Evolutionary conservation across 2,888 invertebrate genomes (phyloP).

Genomic region (Drosophila barbarae): DNA sequence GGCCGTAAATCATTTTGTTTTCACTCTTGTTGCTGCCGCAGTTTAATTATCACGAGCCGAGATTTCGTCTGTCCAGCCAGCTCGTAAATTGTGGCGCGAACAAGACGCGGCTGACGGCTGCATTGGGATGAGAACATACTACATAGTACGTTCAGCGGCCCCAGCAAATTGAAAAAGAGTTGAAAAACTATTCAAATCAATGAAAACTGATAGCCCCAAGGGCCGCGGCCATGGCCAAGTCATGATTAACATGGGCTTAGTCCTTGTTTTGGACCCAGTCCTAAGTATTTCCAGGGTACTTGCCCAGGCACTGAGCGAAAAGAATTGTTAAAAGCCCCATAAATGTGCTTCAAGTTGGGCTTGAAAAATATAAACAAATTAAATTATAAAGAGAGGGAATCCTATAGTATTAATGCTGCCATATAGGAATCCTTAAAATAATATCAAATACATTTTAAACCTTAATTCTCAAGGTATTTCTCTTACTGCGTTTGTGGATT

Average conservation of each 20-base stretch:
- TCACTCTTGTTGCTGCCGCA: conserved; percentile 56
- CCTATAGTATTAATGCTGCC: rapidly evolving
- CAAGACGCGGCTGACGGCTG: conserved; percentile 59
- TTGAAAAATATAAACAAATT: not conserved
- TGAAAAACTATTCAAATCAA: conserved; percentile 69
- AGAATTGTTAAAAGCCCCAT: rapidly evolving
- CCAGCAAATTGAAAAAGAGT: conserved; percentile 65
- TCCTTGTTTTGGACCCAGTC: conserved; percentile 18
- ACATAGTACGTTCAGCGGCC: conserved; percentile 36
- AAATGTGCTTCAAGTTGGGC: not conserved
- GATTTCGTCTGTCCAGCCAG: conserved; percentile 54
- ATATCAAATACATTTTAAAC: not conserved
- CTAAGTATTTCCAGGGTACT: conserved; percentile 25
- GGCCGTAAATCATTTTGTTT: conserved; percentile 67
- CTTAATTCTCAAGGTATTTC: not conserved
- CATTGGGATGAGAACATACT: conserved; percentile 7
- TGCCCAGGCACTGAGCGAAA: conserved; percentile 3
- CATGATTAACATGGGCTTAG: conserved; percentile 68
- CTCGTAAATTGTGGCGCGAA: conserved; percentile 63
- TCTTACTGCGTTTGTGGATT: not conserved
- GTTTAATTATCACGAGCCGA: conserved; percentile 68
- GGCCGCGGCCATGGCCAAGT: conserved; percentile 50
- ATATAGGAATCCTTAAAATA: not conserved
- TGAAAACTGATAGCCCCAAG: conserved; percentile 70
- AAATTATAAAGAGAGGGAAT: rapidly evolving